Percentiles rank a stretch among this genome's conserved stretches.
phyloP scores from a whole-genome alignment of 2,113 vertebrate genomes.

The Alouatta palliata region DNA sequence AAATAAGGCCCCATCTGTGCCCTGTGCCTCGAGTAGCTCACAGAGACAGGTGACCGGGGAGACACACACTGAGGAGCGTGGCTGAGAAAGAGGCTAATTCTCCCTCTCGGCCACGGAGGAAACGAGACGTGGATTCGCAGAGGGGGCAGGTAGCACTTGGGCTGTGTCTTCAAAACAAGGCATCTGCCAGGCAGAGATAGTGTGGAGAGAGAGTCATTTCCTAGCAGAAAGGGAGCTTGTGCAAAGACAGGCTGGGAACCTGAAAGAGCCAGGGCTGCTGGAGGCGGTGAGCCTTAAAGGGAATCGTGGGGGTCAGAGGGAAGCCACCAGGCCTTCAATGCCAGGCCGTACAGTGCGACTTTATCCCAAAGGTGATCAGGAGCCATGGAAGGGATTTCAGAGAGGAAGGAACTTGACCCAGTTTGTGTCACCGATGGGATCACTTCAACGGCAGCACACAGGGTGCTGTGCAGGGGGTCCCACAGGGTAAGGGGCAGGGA shows the following conservation, averaged over 20 bases:
- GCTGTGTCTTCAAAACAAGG: not conserved
- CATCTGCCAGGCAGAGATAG: slow-evolving; percentile 1
- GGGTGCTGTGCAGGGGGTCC: too few relatives aligned
- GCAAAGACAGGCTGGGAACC: not conserved
- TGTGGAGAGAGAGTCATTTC: not conserved
- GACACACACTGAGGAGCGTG: fast-evolving
- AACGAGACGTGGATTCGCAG: not conserved
- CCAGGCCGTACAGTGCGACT: not conserved
- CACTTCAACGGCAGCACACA: not conserved
- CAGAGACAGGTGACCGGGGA: not conserved
- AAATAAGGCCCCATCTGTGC: not conserved
- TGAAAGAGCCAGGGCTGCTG: not conserved
- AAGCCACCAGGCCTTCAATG: not conserved
- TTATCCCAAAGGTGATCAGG: not conserved
- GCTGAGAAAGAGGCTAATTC: not conserved
- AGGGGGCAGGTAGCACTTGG: not conserved
- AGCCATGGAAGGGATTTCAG: not conserved
- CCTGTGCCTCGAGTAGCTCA: not conserved
- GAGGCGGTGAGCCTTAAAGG: not conserved
- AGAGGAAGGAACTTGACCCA: not conserved
- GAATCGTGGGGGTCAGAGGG: not conserved
- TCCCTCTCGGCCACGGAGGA: not conserved
- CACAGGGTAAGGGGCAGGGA: not conserved
- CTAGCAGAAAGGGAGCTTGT: not conserved
- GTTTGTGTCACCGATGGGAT: not conserved